Evolutionary conservation across 2,888 invertebrate genomes (phyloP), one percentile per base, ranked within the genome.

Genomic region (Gymnoscelis rufifasciata): DNA sequence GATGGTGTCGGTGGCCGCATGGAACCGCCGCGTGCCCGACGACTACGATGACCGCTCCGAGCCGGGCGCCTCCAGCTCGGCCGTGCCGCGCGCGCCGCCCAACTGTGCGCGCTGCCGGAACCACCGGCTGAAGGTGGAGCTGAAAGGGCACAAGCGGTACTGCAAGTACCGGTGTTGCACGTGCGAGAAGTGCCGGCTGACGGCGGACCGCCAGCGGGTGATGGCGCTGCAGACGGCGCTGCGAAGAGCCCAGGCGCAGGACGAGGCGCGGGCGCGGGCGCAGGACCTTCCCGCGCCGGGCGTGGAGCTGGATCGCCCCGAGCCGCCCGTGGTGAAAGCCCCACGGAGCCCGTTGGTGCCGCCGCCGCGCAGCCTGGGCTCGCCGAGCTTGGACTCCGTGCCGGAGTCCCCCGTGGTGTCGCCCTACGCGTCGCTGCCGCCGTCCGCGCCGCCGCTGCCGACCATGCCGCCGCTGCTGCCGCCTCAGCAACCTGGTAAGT

Each of bases 21-120:
- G 88, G 86, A 77, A 84, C 73, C 86, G 83, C 63, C 83, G 83
- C 64, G 75, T 82, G 61, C 72, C 81, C 72, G 86, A 84, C 67
- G 83, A 84, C 55, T 83, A 84, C 72, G 84, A 87, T 57, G 83
- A 87, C 49, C 83, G 84, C 57, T 86, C 83, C 48, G 87, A 87
- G 31, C 83, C 83, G 5, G 87, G 88, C 56, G 82, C 87, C 51
- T 83, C 83, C 67, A 83, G 91, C 75, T 90, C 92, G 43, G 80
- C 88, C 45, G 90, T 90, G 36, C 92, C 94, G 10, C 91, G 96
- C 48, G 95, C 95, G 53, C 95, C 95, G 5, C 97, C 97, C 11
- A 97, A 96, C 83, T 97, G 97, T 80, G 96, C 96, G 33, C 92
- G 97, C 19, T 97, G 97, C 80, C 91, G 96, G 51, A 97, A 97